Base-by-base conservation (phyloP, 2,888 invertebrate genomes). In the Zonitis immaculata region DNA sequence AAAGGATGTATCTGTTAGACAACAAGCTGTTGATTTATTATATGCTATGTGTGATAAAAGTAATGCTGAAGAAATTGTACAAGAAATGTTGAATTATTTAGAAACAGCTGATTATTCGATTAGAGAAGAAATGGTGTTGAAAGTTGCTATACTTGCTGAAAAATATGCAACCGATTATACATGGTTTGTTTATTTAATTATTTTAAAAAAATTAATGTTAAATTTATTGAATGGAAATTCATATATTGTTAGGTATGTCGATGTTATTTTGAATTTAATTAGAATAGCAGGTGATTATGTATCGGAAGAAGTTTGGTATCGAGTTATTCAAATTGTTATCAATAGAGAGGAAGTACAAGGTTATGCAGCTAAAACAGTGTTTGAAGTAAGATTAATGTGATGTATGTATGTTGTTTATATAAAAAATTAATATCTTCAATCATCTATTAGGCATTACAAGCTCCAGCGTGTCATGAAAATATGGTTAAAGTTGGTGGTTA, bases 401-500 rank as follows among this genome's bases (percentile, higher is more conserved):
- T n/a, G n/a, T n/a, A n/a, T n/a, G n/a, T n/a, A n/a, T n/a, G n/a
- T n/a, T n/a, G n/a, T n/a, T n/a, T n/a, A 22, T 27, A 6, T 43
- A 32, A 22, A 12, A 6, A 25, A 50, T 9, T 25, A 48, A 16
- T 51, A 3, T 45, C 16, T 30, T 32, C 52, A n/a, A n/a, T 47
- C 44, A 18, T 45, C 22, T 44, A 48, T 47, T 50, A 25, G 84
- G 96, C 96, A 52, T 79, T 98, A 49, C 97, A 99, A 80, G 97
- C 97, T 27, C 97, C 98, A 16, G 98, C 99, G 22, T 99, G 99
- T 72, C 99, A 99, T 76, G 99, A 99, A 78, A 99, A 99, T 76
- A 99, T 99, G 99, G 98, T 99, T 1, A 99, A 99, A 84, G 99
- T 99, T 50, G 98, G 98, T 56, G 99, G 98, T 49, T 99, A 99